Evolutionary conservation across 2,113 vertebrate species (phyloP), one percentile per base, ranked within the genome.

Genomic region (Alouatta palliata): DNA sequence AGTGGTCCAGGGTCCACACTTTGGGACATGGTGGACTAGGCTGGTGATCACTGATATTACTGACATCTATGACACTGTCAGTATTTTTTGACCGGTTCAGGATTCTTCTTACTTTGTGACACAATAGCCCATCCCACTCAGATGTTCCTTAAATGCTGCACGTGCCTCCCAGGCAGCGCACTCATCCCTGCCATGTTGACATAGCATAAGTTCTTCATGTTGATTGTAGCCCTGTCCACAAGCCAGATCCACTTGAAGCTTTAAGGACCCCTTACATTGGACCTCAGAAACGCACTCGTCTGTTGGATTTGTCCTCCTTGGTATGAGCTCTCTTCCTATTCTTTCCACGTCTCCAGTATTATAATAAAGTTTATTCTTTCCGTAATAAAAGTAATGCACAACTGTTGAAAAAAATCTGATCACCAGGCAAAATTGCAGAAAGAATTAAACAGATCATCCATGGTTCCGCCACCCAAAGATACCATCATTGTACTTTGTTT

Each of bases 221-320:
- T 40, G n/a, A 35, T 54, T 75, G 66, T 6, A 89, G 58, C 30
- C 19, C 16, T 83, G 37, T 16, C 81, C 66, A 89, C n/a, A 58
- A 40, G 80, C 49, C 58, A 89, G 35, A n/a, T 20, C 71, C 40
- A 30, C 25, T 8, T n/a, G 61, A 91, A 19, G 30, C 37, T 52
- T 81, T 27, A 47, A 54, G 13, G 12, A 66, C 32, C 27, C 40
- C 75, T 81, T 86, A 68, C 5, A 2, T 19, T 43, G 75, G 81
- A 20, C 30, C 77, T 49, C 35, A 68, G 20, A 14, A 8, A 35
- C 1, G 0, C 6, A 8, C 49, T 64, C 1, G 2, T 56, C 66
- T 82, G 49, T 27, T 87, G 82, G 37, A 70, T 30, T 84, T 77
- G 23, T 79, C 86, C 66, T 84, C 20, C 6, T 64, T 45, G 27